Evolutionary conservation across 2,113 vertebrate genomes (phyloP).

Genomic region (Saguinus imperator): DNA sequence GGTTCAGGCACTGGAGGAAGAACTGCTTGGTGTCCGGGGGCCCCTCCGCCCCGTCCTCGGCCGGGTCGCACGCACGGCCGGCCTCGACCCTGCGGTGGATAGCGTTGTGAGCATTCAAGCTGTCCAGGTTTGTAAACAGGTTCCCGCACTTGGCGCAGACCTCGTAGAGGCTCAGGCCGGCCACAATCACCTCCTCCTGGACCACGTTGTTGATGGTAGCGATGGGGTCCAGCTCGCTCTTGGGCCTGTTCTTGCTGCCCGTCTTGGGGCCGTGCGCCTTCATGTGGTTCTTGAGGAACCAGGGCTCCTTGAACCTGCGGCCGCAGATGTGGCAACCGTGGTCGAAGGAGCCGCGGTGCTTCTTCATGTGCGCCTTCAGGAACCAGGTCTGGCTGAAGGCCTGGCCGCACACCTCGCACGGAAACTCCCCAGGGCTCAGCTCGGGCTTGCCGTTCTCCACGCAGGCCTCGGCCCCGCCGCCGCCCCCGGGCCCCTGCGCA

Average conservation of each 20-base stretch:
- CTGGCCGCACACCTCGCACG: constrained; percentile 94
- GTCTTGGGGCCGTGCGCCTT: constrained; percentile 92
- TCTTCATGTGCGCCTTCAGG: constrained; percentile 97
- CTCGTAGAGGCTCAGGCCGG: constrained; percentile 92
- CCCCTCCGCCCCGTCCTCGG: constrained; percentile 63
- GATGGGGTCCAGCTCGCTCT: constrained; percentile 87
- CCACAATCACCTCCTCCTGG: constrained; percentile 89
- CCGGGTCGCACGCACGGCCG: constrained; percentile 42
- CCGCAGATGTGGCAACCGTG: constrained; percentile 95
- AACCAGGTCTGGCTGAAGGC: constrained; percentile 96
- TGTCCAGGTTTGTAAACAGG: constrained; percentile 94
- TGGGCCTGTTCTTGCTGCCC: constrained; percentile 88
- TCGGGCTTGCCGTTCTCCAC: constrained; percentile 85
- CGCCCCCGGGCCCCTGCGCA: constrained; percentile 86
- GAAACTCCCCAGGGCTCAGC: constrained; percentile 86
- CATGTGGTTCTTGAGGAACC: constrained; percentile 99
- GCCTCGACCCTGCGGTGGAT: constrained; percentile 86
- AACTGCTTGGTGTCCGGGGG: constrained; percentile 86
- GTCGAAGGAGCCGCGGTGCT: constrained; percentile 93
- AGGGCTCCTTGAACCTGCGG: constrained; percentile 94
- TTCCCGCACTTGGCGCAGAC: constrained; percentile 96
- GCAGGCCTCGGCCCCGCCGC: constrained; percentile 70
- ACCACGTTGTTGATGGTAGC: constrained; percentile 94
- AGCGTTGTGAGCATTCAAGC: constrained; percentile 90
- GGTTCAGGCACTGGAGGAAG: constrained; percentile 90